Evolutionary conservation across 37 sponge, comb jelly and placozoan species (phyloP).

Genomic region (Axinella damicornis): DNA sequence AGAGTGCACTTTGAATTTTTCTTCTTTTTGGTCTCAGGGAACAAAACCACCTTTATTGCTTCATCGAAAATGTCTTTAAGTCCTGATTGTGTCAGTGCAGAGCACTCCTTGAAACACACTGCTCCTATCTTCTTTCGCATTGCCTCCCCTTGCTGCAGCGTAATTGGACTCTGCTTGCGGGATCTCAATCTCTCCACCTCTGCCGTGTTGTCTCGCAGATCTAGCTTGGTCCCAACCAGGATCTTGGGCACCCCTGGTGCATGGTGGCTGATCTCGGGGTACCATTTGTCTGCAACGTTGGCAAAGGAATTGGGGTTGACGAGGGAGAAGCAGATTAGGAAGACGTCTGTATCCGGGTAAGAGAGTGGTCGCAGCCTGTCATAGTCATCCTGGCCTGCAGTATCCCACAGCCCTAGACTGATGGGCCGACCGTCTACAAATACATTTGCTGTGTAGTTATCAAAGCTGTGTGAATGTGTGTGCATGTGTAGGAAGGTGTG

Average conservation of each 20-base stretch:
- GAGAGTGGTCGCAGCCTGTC: constrained; percentile 91
- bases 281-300: constrained; percentile 88
- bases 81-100: constrained; percentile 88
- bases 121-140: constrained; percentile 86
- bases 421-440: constrained; percentile 87
- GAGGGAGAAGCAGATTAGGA: constrained; percentile 88
- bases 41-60: constrained; percentile 87
- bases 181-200: constrained; percentile 72
- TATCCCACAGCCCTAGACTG: constrained; percentile 93
- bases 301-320: constrained; percentile 84
- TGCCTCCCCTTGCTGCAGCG: constrained; percentile 71
- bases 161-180: constrained; percentile 64
- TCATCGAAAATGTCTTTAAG: constrained; percentile 93
- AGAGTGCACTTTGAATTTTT: constrained; percentile 57
- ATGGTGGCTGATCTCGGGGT: constrained; percentile 89
- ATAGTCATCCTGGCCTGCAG: constrained; percentile 96
- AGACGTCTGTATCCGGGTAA: constrained; percentile 92
- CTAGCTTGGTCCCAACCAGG: constrained; percentile 90
- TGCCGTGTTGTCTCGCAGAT: constrained; percentile 78
- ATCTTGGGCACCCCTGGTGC: constrained; percentile 88
- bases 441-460: constrained; percentile 95
- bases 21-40: constrained; percentile 75
- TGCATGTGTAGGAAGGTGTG: not conserved
- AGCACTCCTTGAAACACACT: constrained; percentile 84
- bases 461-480: constrained; percentile 65